A percentile compares a stretch with the other conserved stretches of the same genome.
Conservation (phyloP, 1,140 invertebrate genomes). For the Colletes gigas region DNA sequence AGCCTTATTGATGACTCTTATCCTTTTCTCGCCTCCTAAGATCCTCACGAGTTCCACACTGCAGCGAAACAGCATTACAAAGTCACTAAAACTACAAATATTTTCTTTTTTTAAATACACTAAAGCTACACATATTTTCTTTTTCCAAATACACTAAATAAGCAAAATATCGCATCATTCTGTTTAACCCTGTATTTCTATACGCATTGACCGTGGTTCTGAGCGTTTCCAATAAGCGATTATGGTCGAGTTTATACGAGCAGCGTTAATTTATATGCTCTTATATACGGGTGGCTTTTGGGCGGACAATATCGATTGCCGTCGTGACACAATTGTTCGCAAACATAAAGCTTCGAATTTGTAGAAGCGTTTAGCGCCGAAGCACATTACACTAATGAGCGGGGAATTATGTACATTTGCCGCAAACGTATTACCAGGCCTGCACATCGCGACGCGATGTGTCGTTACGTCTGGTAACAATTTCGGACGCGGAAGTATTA, state of each 20-base stretch:
- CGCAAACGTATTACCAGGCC: constrained; percentile 55
- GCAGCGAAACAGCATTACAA: too few species aligned
- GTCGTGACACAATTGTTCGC: constrained; percentile 51
- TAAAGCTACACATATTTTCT: too few species aligned
- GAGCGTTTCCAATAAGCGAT: neutral
- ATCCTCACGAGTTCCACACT: too few species aligned
- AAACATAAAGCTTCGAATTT: constrained; percentile 65
- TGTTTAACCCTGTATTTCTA: too few species aligned
- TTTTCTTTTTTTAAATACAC: too few species aligned
- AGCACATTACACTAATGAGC: constrained; percentile 66
- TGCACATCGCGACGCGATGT: constrained; percentile 46
- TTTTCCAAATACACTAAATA: too few species aligned
- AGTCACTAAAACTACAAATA: too few species aligned
- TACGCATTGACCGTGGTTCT: neutral
- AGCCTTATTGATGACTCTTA: too few species aligned
- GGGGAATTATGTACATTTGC: constrained; percentile 65
- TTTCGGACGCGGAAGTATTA: constrained; percentile 63
- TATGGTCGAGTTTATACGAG: constrained; percentile 6
- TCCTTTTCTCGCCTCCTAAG: too few species aligned
- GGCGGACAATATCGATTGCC: constrained; percentile 56
- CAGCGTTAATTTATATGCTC: constrained; percentile 33
- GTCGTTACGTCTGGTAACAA: constrained; percentile 60
- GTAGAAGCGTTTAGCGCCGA: constrained; percentile 63
- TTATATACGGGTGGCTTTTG: constrained; percentile 39
- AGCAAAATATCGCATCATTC: too few species aligned